Evolutionary conservation across 2,888 invertebrate species (phyloP).

Genomic region (Limnephilus auricula): DNA sequence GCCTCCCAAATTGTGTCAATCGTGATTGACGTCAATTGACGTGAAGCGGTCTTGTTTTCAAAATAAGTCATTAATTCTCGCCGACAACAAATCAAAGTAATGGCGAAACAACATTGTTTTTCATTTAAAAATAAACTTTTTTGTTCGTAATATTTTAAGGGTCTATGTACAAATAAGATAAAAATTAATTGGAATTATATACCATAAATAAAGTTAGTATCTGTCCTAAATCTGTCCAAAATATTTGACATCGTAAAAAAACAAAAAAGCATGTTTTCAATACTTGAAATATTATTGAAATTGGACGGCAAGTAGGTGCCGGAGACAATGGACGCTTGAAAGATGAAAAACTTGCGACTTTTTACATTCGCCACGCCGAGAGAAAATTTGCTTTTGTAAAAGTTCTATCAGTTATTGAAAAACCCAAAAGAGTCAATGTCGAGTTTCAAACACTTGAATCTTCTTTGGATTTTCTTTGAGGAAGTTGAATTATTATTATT

Average conservation of each 20-base stretch:
- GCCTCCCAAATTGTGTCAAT: no score
- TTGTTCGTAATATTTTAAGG: background rate
- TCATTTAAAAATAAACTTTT: no score
- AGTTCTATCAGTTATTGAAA: conserved; percentile 48
- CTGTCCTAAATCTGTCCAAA: background rate
- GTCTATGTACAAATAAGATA: background rate
- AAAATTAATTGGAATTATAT: no score
- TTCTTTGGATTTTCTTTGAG: background rate
- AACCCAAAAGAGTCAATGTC: conserved; percentile 43
- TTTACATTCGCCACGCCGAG: background rate
- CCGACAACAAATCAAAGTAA: no score
- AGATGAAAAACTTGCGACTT: conserved; percentile 12
- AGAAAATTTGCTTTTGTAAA: conserved; percentile 11
- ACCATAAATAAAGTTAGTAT: background rate
- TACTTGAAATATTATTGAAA: background rate
- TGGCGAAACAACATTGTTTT: no score
- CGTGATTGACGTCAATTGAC: no score
- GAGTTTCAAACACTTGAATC: background rate
- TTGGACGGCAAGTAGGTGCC: background rate
- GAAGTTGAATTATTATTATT: conserved; percentile 4
- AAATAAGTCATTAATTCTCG: no score
- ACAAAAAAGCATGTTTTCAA: conserved; percentile 5
- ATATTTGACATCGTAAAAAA: background rate
- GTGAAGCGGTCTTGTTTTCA: no score
- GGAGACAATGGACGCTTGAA: conserved; percentile 22